Evolutionary conservation across 2,888 invertebrate genomes (phyloP), one percentile per base, ranked within the genome.

Genomic region (Dione juno): DNA sequence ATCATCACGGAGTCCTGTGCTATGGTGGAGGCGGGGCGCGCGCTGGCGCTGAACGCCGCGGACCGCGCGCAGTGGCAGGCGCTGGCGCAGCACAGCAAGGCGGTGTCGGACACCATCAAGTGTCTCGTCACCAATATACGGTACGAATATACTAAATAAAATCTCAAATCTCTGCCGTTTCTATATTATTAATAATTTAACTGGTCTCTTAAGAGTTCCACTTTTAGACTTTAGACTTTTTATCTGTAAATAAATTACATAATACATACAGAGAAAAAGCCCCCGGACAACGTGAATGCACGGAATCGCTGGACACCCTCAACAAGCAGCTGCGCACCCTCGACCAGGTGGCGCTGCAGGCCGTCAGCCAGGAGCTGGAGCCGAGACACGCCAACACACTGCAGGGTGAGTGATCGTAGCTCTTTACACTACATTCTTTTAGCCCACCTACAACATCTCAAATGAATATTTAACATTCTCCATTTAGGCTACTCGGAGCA

Each of bases 21-120:
- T 54, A 98, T 99, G 96, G 96, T 99, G 66, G 95, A 96, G 81
- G 96, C 98, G 0, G 98, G 99, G 0, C 97, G 97, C 82, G 96
- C 96, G 66, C 93, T 99, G 74, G 98, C 98, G 0, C 94, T 98
- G 40, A 95, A 97, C 63, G 98, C 99, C 0, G 96, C 96, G 76
- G 99, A 99, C 90, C 97, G 98, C 3, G 95, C 97, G 1, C 98
- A 98, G 28, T 99, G 99, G 98, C 99, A 99, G 85, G 94, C 96
- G 71, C 95, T 99, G 73, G 98, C 99, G 0, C 95, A 95, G 79
- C 98, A 99, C 92, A 98, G 98, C 84, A 99, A 98, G 86, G 96
- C 96, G 65, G 99, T 99, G 0, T 99, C 99, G 0, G 99, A 99
- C 86, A 97, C 98, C 40, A 99, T 99, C 83, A 99, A 99, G 89